Percentiles rank a stretch among this genome's conserved stretches.
Evolutionary conservation across 2,797 vertebrate genomes (phyloP).

Genomic region (Sebastes alutus): DNA sequence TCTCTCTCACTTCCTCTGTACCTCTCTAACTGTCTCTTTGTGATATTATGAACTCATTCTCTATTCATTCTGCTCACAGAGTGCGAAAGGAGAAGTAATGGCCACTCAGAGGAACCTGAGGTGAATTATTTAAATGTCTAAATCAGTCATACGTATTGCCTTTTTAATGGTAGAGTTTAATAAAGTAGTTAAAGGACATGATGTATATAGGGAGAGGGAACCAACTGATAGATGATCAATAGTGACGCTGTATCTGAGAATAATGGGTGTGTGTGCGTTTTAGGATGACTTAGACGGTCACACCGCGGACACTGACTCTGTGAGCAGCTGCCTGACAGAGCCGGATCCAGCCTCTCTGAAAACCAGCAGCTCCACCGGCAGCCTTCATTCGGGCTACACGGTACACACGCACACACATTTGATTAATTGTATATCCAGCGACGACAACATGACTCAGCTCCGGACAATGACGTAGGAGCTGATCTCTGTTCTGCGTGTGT

Average conservation of each 20-base stretch:
- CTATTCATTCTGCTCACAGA: constrained; percentile 42
- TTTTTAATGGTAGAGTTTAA: neutral
- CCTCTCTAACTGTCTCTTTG: neutral
- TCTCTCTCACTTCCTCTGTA: neutral
- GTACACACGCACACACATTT: constrained; percentile 48
- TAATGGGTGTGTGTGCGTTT: neutral
- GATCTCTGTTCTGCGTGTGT: constrained; percentile 38
- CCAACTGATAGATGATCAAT: neutral
- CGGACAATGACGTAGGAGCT: constrained; percentile 66
- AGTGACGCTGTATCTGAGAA: neutral
- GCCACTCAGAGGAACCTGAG: constrained; percentile 58
- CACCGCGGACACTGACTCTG: constrained; percentile 70
- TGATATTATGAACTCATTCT: constrained; percentile 6
- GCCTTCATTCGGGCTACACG: constrained; percentile 86
- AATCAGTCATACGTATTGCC: neutral
- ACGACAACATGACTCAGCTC: constrained; percentile 66
- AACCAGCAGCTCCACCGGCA: constrained; percentile 85
- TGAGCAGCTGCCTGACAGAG: constrained; percentile 66
- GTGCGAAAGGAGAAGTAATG: constrained; percentile 60
- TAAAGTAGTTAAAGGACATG: neutral
- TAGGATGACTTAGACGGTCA: constrained; percentile 55
- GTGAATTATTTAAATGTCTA: constrained; percentile 41
- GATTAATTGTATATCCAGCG: constrained; percentile 27
- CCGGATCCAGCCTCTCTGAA: constrained; percentile 71
- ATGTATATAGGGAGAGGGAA: neutral